Evolutionary conservation across 2,113 vertebrate species (phyloP), one percentile per base, ranked within the genome.

Genomic region (Odontophorus gujanensis): DNA sequence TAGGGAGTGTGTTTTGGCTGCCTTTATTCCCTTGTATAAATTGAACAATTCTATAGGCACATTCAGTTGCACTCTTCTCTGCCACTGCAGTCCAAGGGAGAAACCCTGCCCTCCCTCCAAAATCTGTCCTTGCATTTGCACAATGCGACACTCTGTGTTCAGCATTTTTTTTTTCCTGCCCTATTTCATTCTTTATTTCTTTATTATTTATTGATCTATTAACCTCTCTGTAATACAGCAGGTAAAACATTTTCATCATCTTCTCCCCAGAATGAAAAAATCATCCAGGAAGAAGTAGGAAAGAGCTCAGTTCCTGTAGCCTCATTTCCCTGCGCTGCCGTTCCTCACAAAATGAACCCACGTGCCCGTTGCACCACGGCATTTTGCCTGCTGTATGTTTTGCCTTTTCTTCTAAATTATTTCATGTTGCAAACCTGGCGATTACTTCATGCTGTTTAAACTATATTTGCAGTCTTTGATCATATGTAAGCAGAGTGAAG

Each of bases 401-500:
- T 94, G 95, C 97, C 90, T 97, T 97, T 74, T 65, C 24, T 75
- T 68, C 40, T n/a, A 95, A 97, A 97, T 97, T 96, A 97, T 97
- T 97, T 96, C 92, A 72, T 75, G 2, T 97, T 91, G 94, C 95
- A 97, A 97, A 98, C 96, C 97, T 84, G 72, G 96, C 10, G 89
- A 98, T 98, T 98, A 98, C 96, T 97, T 96, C 98, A 97, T 93
- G 97, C 97, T 98, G 98, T 94, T 98, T 97, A 98, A 97, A 97
- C 97, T 96, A 50, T 97, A 97, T 98, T 98, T 97, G 95, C 84
- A 87, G 95, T 96, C 97, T 98, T 98, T 98, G 97, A 98, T 98
- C 97, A 91, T 91, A 96, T 85, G 86, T 97, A 98, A 98, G 96
- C 93, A 97, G 96, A 95, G 94, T 94, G 95, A 94, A 94, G 96